Evolutionary conservation across 2,113 vertebrate species (phyloP).

Genomic region (Cryptotis parvus): DNA sequence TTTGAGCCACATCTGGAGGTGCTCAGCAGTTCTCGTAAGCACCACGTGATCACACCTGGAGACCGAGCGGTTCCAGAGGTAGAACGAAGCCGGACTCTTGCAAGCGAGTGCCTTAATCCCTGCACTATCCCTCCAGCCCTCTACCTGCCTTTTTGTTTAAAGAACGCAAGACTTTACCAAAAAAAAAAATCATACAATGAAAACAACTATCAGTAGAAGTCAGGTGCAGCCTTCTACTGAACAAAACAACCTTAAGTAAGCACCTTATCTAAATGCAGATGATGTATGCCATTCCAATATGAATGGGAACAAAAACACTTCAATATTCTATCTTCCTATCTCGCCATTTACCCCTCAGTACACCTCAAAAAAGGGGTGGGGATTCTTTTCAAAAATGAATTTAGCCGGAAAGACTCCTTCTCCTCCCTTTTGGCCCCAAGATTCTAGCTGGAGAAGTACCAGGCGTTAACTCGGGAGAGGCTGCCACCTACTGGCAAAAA

Average conservation of each 20-base stretch:
- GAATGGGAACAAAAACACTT: not conserved
- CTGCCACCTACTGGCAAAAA: constrained; percentile 81
- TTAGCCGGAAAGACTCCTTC: not conserved
- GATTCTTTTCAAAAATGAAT: not conserved
- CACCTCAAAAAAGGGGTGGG: constrained; percentile 24
- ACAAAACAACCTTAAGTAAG: not conserved
- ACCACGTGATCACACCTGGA: too few relatives aligned
- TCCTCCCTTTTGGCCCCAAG: not conserved
- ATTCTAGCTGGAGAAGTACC: not conserved
- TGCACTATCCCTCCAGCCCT: too few relatives aligned
- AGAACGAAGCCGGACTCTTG: too few relatives aligned
- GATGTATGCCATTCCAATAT: not conserved
- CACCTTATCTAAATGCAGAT: constrained; percentile 4
- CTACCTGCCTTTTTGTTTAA: constrained; percentile 29
- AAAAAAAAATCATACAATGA: constrained; percentile 46
- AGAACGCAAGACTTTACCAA: not conserved
- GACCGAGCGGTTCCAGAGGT: too few relatives aligned
- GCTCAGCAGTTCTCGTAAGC: too few relatives aligned
- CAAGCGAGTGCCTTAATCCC: too few relatives aligned
- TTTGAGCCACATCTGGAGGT: too few relatives aligned
- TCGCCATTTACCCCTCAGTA: not conserved
- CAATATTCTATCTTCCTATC: not conserved
- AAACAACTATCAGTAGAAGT: not conserved
- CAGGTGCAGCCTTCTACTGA: not conserved
- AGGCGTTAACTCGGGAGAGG: constrained; percentile 65